Percentiles rank a stretch among this genome's conserved stretches.
These are phyloP conservation scores for Willowsia nigromaculata DNA, from an alignment of 2,888 invertebrate species.

Conservation along the genomic window DNA sequence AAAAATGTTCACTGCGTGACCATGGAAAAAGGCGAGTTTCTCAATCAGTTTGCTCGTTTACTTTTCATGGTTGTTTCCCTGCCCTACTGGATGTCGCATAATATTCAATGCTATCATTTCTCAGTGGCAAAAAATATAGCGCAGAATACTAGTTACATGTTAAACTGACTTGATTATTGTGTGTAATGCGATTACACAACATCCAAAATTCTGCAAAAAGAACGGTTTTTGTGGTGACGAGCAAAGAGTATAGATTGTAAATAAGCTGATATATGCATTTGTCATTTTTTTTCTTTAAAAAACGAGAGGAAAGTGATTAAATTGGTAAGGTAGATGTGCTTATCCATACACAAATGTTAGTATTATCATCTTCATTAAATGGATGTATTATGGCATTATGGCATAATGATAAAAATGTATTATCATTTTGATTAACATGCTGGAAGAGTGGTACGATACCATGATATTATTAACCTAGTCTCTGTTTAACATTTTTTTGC, in stretches of 20 bases:
- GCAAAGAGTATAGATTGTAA: neutral
- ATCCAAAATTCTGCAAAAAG: constrained; percentile 16
- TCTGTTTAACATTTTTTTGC: neutral
- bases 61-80: neutral
- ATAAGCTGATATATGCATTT: too few relatives aligned
- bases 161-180: neutral
- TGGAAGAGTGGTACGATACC: neutral
- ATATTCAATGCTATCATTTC: neutral
- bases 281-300: too few relatives aligned
- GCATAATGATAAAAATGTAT: neutral
- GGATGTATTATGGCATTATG: neutral
- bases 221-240: constrained; percentile 49
- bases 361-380: neutral
- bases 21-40: constrained; percentile 56
- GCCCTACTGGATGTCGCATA: neutral
- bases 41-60: neutral
- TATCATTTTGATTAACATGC: neutral
- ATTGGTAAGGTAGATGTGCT: neutral
- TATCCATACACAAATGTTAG: neutral
- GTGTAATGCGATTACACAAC: constrained; percentile 30
- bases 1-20: neutral
- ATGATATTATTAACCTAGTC: constrained; percentile 27
- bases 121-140: neutral
- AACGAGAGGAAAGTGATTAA: neutral
- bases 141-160: neutral